Base-by-base conservation (phyloP, 2,797 vertebrate species). In the Sebastes trivittatus region DNA sequence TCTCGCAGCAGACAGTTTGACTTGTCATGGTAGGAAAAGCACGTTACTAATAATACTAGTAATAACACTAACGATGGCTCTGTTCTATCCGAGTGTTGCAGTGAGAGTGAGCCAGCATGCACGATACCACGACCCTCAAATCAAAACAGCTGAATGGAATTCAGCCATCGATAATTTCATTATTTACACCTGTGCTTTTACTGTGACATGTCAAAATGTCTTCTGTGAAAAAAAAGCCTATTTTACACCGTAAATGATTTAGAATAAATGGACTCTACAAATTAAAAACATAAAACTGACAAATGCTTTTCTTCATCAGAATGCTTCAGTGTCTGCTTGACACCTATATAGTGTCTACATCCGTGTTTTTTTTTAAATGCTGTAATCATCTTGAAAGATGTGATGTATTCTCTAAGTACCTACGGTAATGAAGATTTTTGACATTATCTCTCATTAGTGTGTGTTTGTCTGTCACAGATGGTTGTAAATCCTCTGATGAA, bases 391-490 rank as follows among this genome's bases (percentile, higher is more conserved):
- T 75, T 72, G 34, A 46, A 46, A 75, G 72, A 65, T 20, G 30
- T 38, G 9, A 68, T 20, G 13, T 34, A 36, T 80, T 84, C 54
- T 60, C 36, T 60, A 66, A 62, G 76, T 67, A 69, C 55, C 60
- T 29, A 61, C 30, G 32, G 49, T 70, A 38, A 78, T 62, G 30
- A 78, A 79, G 64, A 77, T 60, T 87, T 75, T 16, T 70, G 18
- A 64, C 62, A 75, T 87, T 77, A 85, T 54, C 60, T 83, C 74
- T 90, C 73, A 86, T 93, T 86, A 87, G 73, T 42, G 75, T 78
- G 66, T 80, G 74, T 90, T 87, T 87, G 81, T 88, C 70, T 83
- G 27, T 68, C 87, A 74, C 93, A 93, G 90, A 92, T 89, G 90
- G 86, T 74, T 78, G 58, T 79, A 85, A 89, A 90, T 87, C 72